Evolutionary conservation across 53 echinoderm and acorn worm genomes (phyloP).

Genomic region (Stichopus horrens): DNA sequence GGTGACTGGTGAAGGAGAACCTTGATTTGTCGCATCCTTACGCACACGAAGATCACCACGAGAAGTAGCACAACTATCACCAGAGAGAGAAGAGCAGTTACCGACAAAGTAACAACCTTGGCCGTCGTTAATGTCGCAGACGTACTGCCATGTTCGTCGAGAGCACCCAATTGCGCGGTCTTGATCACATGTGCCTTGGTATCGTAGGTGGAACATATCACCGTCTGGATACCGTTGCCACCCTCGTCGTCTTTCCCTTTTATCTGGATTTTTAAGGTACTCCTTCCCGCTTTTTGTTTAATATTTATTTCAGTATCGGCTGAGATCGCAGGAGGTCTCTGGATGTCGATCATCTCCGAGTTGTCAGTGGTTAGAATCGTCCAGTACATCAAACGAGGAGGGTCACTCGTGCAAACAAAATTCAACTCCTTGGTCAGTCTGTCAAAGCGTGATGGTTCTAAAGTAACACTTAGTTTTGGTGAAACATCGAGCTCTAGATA

Average conservation of each 20-base stretch:
- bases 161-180: neutral
- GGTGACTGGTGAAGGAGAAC: neutral
- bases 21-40: neutral
- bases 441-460: neutral
- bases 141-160: too few species aligned
- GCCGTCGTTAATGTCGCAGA: neutral
- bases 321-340: neutral
- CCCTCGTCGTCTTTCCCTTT: too few species aligned
- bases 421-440: neutral
- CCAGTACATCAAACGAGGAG: neutral
- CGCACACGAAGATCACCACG: neutral
- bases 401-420: neutral
- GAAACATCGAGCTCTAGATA: neutral
- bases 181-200: neutral
- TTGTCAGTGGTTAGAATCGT: neutral
- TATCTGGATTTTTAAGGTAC: neutral
- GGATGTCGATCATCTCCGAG: neutral
- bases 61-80: neutral
- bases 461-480: neutral
- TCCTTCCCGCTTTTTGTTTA: neutral
- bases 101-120: too few species aligned
- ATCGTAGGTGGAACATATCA: constrained; percentile 3
- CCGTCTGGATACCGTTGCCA: too few species aligned
- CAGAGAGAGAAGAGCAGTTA: neutral
- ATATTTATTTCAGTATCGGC: neutral